Conservation (phyloP, 2,797 vertebrate genomes). For the Hemibagrus guttatus region DNA sequence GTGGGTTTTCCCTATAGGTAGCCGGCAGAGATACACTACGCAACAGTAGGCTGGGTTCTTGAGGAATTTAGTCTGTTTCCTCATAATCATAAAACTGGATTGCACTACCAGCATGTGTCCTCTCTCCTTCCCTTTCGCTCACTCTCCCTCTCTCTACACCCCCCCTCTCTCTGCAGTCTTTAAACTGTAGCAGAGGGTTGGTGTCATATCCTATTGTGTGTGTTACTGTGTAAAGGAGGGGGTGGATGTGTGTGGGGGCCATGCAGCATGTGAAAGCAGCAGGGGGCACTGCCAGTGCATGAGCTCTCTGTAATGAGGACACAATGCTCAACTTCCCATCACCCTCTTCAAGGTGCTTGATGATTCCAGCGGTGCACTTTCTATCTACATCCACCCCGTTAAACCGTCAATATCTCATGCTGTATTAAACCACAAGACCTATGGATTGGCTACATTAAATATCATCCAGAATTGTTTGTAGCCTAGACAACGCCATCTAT, state of each 20-base stretch:
- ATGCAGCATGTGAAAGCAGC: constrained; percentile 52
- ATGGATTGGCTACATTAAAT: not conserved
- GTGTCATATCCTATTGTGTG: constrained; percentile 54
- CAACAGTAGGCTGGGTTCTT: constrained; percentile 61
- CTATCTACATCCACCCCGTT: not conserved
- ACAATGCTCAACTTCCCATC: constrained; percentile 23
- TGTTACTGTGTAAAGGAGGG: constrained; percentile 39
- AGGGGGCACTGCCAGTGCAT: constrained; percentile 51
- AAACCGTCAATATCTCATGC: not conserved
- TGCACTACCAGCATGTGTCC: constrained; percentile 43
- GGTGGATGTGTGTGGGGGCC: constrained; percentile 35
- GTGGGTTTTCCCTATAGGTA: constrained; percentile 57
- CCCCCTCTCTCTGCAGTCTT: constrained; percentile 44
- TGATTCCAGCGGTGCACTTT: constrained; percentile 9
- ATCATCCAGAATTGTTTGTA: not conserved
- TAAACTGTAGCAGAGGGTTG: constrained; percentile 59
- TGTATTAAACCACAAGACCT: not conserved
- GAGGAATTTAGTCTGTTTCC: constrained; percentile 52
- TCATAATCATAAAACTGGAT: constrained; percentile 45
- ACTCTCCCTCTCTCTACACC: not conserved
- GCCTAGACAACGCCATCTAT: not conserved
- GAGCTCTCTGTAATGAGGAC: constrained; percentile 45
- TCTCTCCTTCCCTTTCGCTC: constrained; percentile 13
- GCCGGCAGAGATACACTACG: constrained; percentile 36
- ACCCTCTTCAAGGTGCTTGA: constrained; percentile 25